These are phyloP conservation scores for Lacerta agilis DNA, from an alignment of 2,797 vertebrate genomes.

Conservation along the genomic window DNA sequence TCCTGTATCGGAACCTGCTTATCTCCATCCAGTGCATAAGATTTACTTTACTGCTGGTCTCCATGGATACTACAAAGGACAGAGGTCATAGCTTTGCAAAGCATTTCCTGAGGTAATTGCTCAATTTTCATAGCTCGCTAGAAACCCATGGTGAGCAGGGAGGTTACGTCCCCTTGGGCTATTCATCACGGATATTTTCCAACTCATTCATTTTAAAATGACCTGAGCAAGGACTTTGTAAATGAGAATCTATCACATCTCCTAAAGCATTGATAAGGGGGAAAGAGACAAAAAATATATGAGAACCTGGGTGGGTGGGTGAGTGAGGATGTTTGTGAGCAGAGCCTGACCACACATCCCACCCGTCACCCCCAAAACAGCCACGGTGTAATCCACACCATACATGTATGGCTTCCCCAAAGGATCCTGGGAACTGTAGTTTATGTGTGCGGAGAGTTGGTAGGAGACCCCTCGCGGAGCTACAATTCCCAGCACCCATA, in stretches of 20 bases:
- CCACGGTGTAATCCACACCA: too few species aligned
- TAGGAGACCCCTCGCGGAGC: too few species aligned
- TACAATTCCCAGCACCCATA: too few species aligned
- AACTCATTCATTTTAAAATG: constrained; percentile 67
- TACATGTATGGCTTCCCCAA: too few species aligned
- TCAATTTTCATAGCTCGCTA: constrained; percentile 67
- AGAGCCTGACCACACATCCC: too few species aligned
- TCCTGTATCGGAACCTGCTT: constrained; percentile 20
- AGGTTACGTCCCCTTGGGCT: constrained; percentile 52
- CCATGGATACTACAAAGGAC: constrained; percentile 9
- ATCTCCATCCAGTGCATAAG: constrained; percentile 25
- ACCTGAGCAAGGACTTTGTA: constrained; percentile 64
- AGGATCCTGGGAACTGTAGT: too few species aligned
- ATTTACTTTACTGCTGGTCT: constrained; percentile 38
- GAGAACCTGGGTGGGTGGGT: neutral
- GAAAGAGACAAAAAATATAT: constrained; percentile 38
- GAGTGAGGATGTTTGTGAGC: neutral
- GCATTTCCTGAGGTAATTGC: constrained; percentile 69
- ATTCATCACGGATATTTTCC: constrained; percentile 60
- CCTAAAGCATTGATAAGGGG: constrained; percentile 15
- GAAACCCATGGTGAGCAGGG: constrained; percentile 61
- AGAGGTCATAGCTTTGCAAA: constrained; percentile 61
- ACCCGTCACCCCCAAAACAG: neutral
- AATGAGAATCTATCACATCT: constrained; percentile 60
- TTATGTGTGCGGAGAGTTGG: too few species aligned